A percentile compares a stretch with the other conserved stretches of the same genome.
Evolutionary conservation across 2,888 invertebrate genomes (phyloP).

Genomic region (Drosophila nigritarsus): DNA sequence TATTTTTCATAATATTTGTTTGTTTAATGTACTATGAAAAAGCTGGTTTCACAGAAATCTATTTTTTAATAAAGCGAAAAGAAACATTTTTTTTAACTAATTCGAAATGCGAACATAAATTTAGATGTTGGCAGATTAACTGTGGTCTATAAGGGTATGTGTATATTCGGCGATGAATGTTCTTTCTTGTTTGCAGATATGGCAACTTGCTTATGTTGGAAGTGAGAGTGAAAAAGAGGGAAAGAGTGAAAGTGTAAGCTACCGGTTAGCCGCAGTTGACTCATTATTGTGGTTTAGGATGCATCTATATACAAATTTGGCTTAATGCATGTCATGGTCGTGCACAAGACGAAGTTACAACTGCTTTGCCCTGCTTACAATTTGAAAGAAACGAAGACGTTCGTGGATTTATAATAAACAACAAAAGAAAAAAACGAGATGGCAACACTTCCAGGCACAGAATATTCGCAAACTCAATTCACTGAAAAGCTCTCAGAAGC

Average conservation of each 20-base stretch:
- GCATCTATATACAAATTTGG: neutral
- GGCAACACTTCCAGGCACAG: constrained; percentile 44
- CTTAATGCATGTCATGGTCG: constrained; percentile 15
- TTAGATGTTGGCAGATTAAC: neutral
- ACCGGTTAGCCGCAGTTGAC: constrained; percentile 11
- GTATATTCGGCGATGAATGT: neutral
- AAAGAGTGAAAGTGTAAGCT: constrained; percentile 17
- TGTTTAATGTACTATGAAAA: neutral
- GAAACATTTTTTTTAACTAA: neutral
- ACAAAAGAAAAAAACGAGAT: constrained; percentile 46
- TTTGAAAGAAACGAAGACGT: neutral
- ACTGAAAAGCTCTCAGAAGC: constrained; percentile 49
- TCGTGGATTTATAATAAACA: constrained; percentile 14
- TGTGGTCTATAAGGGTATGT: neutral
- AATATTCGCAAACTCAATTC: constrained; percentile 27
- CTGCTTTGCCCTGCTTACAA: neutral
- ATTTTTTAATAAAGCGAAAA: neutral
- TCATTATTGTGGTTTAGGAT: constrained; percentile 9
- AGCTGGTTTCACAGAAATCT: neutral
- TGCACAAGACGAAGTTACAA: constrained; percentile 9
- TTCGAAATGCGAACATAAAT: neutral
- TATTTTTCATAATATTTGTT: neutral
- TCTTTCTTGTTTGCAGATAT: constrained; percentile 26
- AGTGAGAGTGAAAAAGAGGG: constrained; percentile 39
- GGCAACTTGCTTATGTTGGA: constrained; percentile 33